Base-by-base conservation (phyloP, 30 jellyfish, hydroid and myxozoan species). In the Chrysaora quinquecirrha region DNA sequence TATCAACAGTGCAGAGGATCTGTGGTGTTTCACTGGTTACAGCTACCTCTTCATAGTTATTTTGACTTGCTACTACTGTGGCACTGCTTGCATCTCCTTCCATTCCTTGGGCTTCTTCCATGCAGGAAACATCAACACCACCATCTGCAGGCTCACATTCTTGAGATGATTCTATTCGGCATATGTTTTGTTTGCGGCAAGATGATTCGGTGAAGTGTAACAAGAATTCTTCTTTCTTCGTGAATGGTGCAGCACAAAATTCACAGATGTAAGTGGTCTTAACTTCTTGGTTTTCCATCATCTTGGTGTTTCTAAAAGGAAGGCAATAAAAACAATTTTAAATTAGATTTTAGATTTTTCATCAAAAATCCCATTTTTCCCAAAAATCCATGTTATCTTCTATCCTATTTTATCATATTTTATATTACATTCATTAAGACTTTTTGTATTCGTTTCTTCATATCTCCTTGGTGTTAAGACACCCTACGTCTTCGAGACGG, bases 1-100 rank as follows among this genome's bases (percentile, higher is more conserved):
- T 80, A 33, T 80, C 90, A 46, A 80, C 84, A 11, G 90, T 80
- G 76, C 90, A 80, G 30, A 80, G 81, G 19, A 80, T 80, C 76
- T 80, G 90, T 20, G 90, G 83, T 3, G 75, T 68, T n/a, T 83
- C 56, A 25, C 29, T 34, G 2, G 84, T 4, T 3, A 24, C 54
- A 38, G 14, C 54, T 3, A 38, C 54, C 14, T 38, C 54, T 3
- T 14, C 14, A 14, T 3, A 38, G 25, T 19, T 52, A 52, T 19
- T 20, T 52, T 9, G 68, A 6, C 32, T 28, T 32, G 47, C 27
- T 49, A 72, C n/a, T 73, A 27, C 38, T 31, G 34, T 22, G 70
- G 49, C 71, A 10, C 16, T 22, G 3, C 31, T 58, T 4, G 34
- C 56, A 12, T 74, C 16, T 14, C 54, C 54, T 38, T 38, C 54